These are phyloP conservation scores for Agrilus cyanescens DNA, from an alignment of 2,888 invertebrate species.

Conservation along the genomic window DNA sequence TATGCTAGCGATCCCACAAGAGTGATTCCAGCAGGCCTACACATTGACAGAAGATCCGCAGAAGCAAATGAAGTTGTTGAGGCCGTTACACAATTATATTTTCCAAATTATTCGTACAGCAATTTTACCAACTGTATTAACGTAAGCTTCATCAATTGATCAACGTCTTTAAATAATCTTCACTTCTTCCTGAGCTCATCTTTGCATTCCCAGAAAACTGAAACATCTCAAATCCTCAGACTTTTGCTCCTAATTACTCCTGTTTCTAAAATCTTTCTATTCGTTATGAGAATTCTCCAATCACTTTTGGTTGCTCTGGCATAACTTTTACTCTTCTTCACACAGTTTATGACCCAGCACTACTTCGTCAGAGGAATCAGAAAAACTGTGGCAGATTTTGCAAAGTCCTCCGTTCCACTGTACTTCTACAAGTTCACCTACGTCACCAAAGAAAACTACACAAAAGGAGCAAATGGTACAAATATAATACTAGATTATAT, in stretches of 20 bases:
- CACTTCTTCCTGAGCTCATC: too few relatives aligned
- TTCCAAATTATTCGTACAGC: neutral
- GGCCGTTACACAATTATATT: neutral
- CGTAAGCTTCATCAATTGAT: too few relatives aligned
- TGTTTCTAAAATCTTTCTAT: too few relatives aligned
- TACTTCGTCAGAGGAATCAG: conserved; percentile 1
- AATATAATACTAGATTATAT: neutral
- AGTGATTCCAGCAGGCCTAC: neutral
- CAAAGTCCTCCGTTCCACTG: neutral
- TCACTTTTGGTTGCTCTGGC: too few relatives aligned
- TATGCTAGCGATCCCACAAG: too few relatives aligned
- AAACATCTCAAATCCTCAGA: too few relatives aligned
- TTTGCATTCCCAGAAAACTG: too few relatives aligned
- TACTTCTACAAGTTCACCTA: conserved; percentile 5
- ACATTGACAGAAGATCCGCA: neutral
- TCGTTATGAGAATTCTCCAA: too few relatives aligned
- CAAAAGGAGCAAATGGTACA: conserved; percentile 1
- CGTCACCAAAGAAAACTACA: neutral
- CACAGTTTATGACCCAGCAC: conserved; percentile 6
- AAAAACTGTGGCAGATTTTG: neutral
- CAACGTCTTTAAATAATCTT: too few relatives aligned
- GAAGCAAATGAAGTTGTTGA: neutral
- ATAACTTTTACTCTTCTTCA: too few relatives aligned
- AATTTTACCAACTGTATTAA: conserved; percentile 5
- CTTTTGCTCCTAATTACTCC: too few relatives aligned